Evolutionary conservation across 2,888 invertebrate species (phyloP).

Genomic region (Drosophila paranaensis): DNA sequence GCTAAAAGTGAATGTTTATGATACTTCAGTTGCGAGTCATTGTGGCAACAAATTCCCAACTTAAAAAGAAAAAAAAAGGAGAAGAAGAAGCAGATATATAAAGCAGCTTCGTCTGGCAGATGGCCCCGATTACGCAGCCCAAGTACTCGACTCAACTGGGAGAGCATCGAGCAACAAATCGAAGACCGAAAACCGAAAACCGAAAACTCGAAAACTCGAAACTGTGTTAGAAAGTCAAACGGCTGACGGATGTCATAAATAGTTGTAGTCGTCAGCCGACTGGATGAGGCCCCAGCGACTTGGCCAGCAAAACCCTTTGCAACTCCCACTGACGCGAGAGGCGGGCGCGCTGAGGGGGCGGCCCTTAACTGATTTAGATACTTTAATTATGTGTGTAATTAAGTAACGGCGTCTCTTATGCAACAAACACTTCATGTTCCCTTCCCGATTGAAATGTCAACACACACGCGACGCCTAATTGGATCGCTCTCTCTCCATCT

Average conservation of each 20-base stretch:
- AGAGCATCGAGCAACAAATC: conserved; percentile 28
- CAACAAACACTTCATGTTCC: conserved; percentile 23
- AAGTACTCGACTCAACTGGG: conserved; percentile 42
- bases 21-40: conserved; percentile 70
- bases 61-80: neutral
- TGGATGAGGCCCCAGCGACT: conserved; percentile 11
- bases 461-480: neutral
- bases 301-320: conserved; percentile 32
- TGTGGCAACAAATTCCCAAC: conserved; percentile 61
- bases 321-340: conserved; percentile 31
- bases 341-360: neutral
- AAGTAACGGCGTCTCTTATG: conserved; percentile 56
- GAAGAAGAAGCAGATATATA: neutral
- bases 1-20: conserved; percentile 76
- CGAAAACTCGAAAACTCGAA: conserved; percentile 20
- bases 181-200: conserved; percentile 14
- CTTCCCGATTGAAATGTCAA: conserved; percentile 42
- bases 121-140: conserved; percentile 63
- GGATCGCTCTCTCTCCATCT: neutral
- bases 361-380: conserved; percentile 56
- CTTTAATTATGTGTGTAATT: conserved; percentile 62
- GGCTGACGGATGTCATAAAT: conserved; percentile 62
- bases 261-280: conserved; percentile 9
- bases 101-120: conserved; percentile 36
- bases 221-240: conserved; percentile 62